phyloP scores from a whole-genome alignment of 2,113 vertebrate species.

The Myotis davidii region DNA sequence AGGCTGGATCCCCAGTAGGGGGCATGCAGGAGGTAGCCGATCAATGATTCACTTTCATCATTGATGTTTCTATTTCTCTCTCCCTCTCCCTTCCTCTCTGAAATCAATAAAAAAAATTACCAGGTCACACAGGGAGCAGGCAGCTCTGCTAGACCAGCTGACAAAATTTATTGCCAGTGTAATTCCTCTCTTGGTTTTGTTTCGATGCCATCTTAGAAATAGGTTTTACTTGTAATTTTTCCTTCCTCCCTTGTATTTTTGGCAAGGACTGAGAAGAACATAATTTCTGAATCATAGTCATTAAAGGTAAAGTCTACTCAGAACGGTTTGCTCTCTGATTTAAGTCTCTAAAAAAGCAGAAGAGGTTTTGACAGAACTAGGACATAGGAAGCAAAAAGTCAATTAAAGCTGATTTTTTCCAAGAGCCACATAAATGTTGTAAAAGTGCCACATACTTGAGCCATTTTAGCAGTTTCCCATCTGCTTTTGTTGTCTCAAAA shows the following conservation, averaged over 20 bases:
- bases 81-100: no score
- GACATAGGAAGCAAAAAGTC: slow-evolving; percentile 68
- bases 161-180: background rate
- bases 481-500: slow-evolving; percentile 77
- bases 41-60: no score
- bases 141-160: background rate
- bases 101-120: no score
- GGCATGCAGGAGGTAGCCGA: no score
- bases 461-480: slow-evolving; percentile 80
- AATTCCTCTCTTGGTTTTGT: slow-evolving; percentile 13
- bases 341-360: slow-evolving; percentile 35
- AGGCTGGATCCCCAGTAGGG: no score
- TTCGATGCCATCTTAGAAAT: slow-evolving; percentile 16
- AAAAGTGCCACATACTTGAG: slow-evolving; percentile 78
- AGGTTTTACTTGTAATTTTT: slow-evolving; percentile 31
- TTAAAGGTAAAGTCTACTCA: slow-evolving; percentile 47
- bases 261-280: background rate
- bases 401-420: slow-evolving; percentile 72
- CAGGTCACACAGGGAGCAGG: background rate
- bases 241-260: slow-evolving; percentile 10
- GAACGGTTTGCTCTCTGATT: slow-evolving; percentile 24
- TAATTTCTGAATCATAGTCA: background rate
- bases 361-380: slow-evolving; percentile 76
- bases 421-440: slow-evolving; percentile 77
- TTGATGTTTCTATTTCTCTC: no score